Evolutionary conservation across 2,113 vertebrate genomes (phyloP).

Genomic region (Bolborhynchus lineola): DNA sequence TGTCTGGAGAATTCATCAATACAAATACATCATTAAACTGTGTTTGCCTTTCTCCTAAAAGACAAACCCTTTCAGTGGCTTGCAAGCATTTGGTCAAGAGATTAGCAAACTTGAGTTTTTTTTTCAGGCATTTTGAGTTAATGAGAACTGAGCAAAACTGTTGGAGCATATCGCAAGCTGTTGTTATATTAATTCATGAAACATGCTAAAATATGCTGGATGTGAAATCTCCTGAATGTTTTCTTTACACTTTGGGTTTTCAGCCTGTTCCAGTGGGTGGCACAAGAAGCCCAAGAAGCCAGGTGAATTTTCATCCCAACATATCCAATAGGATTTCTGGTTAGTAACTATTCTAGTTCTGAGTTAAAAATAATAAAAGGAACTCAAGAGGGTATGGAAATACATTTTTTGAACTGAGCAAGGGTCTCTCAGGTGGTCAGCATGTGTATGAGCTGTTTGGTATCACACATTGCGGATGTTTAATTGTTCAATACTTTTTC

Average conservation of each 20-base stretch:
- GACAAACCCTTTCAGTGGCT: neutral
- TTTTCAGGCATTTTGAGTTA: neutral
- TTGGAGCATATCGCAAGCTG: neutral
- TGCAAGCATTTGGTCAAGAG: neutral
- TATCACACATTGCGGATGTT: neutral
- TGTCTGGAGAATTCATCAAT: neutral
- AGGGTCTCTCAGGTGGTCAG: neutral
- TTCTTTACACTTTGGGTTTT: conserved; percentile 22
- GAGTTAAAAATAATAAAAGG: neutral
- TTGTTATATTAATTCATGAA: neutral
- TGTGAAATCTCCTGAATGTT: neutral
- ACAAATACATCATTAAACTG: neutral
- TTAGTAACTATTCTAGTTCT: neutral
- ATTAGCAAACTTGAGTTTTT: neutral
- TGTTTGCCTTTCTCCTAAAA: neutral
- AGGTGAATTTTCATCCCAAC: neutral
- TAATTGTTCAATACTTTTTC: neutral
- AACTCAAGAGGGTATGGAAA: neutral
- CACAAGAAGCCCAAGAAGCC: conserved; percentile 27
- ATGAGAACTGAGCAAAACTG: neutral
- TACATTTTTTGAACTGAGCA: neutral
- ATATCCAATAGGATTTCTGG: neutral
- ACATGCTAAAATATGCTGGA: neutral
- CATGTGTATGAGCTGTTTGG: neutral
- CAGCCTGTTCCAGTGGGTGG: conserved; percentile 48